A percentile compares a stretch with the other conserved stretches of the same genome.
Conservation (phyloP, 1,140 invertebrate species). For the Helicoverpa armigera region DNA sequence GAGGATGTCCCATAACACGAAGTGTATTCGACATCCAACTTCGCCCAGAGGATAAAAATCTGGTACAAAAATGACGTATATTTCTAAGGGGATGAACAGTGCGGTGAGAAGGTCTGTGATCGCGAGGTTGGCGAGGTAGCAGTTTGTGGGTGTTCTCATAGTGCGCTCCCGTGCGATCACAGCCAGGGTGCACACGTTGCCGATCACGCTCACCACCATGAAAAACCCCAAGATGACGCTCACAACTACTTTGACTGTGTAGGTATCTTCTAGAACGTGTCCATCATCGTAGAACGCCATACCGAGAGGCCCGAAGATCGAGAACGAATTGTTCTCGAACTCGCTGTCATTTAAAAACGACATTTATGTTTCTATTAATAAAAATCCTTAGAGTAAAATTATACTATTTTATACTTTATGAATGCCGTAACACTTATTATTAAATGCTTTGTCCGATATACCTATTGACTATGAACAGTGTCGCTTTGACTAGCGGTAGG, state of each 20-base stretch:
- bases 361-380: constrained; percentile 12
- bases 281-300: constrained; percentile 62
- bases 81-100: constrained; percentile 92
- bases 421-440: background rate
- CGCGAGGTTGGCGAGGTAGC: constrained; percentile 96
- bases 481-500: constrained; percentile 45
- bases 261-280: constrained; percentile 86
- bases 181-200: constrained; percentile 97
- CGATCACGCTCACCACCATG: constrained; percentile 94
- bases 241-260: constrained; percentile 91
- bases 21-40: constrained; percentile 93
- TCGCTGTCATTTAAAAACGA: constrained; percentile 47
- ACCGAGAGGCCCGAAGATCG: constrained; percentile 62
- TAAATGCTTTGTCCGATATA: constrained; percentile 3
- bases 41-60: constrained; percentile 95
- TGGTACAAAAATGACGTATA: constrained; percentile 94
- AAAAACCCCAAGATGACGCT: constrained; percentile 93
- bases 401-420: background rate
- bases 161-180: constrained; percentile 95
- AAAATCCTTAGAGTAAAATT: constrained; percentile 20
- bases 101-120: constrained; percentile 95
- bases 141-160: constrained; percentile 97
- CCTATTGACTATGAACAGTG: constrained; percentile 19
- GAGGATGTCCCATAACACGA: constrained; percentile 94
- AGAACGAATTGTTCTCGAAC: constrained; percentile 54